Evolutionary conservation across 2,113 vertebrate species (phyloP).

Genomic region (Brachirus orientalis): DNA sequence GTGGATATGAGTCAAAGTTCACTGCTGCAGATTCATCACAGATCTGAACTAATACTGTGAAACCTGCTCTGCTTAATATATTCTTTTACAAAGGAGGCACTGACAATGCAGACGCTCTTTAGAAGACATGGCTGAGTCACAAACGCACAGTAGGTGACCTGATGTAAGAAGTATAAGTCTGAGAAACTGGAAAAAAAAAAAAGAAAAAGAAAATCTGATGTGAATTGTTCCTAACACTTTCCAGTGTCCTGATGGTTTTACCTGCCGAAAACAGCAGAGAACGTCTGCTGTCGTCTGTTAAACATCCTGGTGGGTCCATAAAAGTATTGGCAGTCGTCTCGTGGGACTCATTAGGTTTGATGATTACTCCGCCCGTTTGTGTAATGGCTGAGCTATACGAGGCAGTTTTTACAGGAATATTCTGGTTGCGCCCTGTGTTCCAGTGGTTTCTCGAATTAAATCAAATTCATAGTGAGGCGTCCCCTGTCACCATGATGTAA

Average conservation of each 20-base stretch:
- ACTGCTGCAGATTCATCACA: background rate
- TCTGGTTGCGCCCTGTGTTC: constrained; percentile 29
- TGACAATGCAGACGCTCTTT: constrained; percentile 2
- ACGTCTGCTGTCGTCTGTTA: constrained; percentile 28
- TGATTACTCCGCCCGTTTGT: constrained; percentile 45
- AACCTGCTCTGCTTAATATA: constrained; percentile 3
- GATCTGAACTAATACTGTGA: constrained; percentile 2
- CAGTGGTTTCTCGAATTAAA: constrained; percentile 52
- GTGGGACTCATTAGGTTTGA: constrained; percentile 63
- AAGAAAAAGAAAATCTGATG: background rate
- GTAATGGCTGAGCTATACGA: constrained; percentile 55
- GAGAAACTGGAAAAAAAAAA: background rate
- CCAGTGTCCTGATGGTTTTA: constrained; percentile 33
- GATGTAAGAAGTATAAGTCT: background rate
- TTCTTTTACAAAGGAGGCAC: background rate
- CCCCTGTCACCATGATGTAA: constrained; percentile 20
- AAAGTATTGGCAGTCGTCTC: constrained; percentile 59
- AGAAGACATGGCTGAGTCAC: constrained; percentile 3
- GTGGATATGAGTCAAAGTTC: background rate
- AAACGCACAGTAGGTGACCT: constrained; percentile 3
- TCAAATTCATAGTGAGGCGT: constrained; percentile 27
- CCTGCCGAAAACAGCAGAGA: constrained; percentile 26
- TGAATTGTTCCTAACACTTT: background rate
- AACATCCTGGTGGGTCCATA: constrained; percentile 48
- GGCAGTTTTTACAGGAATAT: constrained; percentile 48